Evolutionary conservation across 2,797 vertebrate genomes (phyloP).

Genomic region (Tokudaia tokunoshimensis): DNA sequence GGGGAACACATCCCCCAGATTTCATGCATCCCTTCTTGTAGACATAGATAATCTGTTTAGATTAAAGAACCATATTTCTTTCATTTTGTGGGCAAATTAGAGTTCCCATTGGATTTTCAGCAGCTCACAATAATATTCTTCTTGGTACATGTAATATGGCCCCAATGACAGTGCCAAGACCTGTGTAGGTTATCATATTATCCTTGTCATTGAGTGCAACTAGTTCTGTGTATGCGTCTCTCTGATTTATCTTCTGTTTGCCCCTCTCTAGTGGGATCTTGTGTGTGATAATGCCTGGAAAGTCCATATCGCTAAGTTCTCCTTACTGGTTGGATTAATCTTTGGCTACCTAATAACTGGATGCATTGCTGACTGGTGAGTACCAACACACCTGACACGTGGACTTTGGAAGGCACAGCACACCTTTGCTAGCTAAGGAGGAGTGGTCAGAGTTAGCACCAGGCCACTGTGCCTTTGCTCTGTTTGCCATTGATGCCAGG

Average conservation of each 20-base stretch:
- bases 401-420: neutral
- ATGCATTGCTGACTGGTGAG: slow-evolving; percentile 98
- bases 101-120: neutral
- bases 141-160: no score
- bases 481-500: neutral
- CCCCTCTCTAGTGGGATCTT: slow-evolving; percentile 94
- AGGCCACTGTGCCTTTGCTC: neutral
- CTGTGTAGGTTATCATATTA: neutral
- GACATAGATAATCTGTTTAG: neutral
- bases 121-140: neutral
- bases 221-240: slow-evolving; percentile 47
- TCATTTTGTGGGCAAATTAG: neutral
- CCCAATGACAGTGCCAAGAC: rapidly evolving
- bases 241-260: slow-evolving; percentile 81
- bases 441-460: neutral
- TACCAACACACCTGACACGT: slow-evolving; percentile 23
- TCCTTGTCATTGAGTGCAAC: slow-evolving; percentile 11
- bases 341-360: slow-evolving; percentile 98
- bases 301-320: slow-evolving; percentile 99
- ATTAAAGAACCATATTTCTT: neutral
- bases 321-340: slow-evolving; percentile 97
- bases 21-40: neutral
- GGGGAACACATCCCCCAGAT: neutral
- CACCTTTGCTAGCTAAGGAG: slow-evolving; percentile 32
- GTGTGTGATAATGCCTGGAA: slow-evolving; percentile 96